Evolutionary conservation across 2,113 vertebrate genomes (phyloP).

Genomic region (Zingel zingel): DNA sequence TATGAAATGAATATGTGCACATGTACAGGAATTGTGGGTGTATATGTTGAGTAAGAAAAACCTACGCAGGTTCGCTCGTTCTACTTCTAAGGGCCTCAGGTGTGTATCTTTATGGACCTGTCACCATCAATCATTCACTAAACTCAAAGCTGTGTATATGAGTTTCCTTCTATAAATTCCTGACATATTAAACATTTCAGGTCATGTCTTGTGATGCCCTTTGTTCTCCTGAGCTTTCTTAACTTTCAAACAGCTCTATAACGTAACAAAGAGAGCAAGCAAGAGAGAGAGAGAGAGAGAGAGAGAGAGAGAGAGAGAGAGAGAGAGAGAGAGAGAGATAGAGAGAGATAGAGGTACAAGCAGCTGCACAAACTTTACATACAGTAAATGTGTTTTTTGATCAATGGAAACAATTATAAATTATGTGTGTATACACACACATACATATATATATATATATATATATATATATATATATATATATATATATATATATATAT

Average conservation of each 20-base stretch:
- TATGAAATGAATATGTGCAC: conserved; percentile 11
- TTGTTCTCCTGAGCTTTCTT: not conserved
- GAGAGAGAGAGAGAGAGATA: not conserved
- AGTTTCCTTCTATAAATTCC: conserved; percentile 39
- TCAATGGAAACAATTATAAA: not conserved
- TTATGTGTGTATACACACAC: not conserved
- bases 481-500: no score
- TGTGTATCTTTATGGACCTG: conserved; percentile 36
- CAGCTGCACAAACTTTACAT: not conserved
- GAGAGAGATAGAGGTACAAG: not conserved
- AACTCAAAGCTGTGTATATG: not conserved
- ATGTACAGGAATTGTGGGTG: not conserved
- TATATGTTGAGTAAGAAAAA: not conserved
- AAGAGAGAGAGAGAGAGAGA: no score
- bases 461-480: not conserved
- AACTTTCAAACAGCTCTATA: not conserved
- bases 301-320: no score
- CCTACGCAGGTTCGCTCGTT: conserved; percentile 36
- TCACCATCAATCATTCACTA: conserved; percentile 57
- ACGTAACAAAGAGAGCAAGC: not conserved
- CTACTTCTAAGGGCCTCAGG: conserved; percentile 18
- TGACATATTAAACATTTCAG: conserved; percentile 41
- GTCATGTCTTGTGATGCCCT: not conserved
- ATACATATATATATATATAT: no score
- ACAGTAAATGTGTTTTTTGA: not conserved